A percentile compares a stretch with the other conserved stretches of the same genome.
Conservation (phyloP, 2,888 invertebrate species). For the Drosophila anomalata region DNA sequence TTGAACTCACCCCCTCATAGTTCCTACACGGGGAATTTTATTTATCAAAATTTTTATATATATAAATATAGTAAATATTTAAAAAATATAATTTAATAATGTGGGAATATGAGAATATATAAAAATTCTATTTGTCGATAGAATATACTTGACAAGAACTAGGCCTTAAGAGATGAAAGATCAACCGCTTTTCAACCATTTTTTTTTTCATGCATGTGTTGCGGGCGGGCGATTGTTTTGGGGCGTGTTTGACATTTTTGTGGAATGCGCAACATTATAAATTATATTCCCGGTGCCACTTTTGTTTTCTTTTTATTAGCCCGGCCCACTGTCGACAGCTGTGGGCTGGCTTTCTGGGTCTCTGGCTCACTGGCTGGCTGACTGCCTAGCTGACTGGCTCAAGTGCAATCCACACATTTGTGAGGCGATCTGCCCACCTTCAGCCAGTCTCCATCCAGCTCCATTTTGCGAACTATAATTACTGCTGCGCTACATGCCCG, state of each 20-base stretch:
- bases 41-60: no score
- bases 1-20: constrained; percentile 62
- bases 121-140: no score
- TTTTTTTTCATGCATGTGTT: neutral
- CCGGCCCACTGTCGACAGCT: constrained; percentile 50
- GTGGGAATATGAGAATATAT: neutral
- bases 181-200: neutral
- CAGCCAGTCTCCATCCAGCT: constrained; percentile 45
- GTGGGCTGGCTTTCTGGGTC: constrained; percentile 55
- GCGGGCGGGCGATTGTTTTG: constrained; percentile 39
- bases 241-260: constrained; percentile 75
- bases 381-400: constrained; percentile 44
- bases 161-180: no score
- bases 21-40: neutral
- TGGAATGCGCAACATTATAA: constrained; percentile 70
- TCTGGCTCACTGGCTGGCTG: constrained; percentile 7
- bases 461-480: constrained; percentile 64
- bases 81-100: neutral
- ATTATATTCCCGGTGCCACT: constrained; percentile 77
- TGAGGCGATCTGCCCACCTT: constrained; percentile 52
- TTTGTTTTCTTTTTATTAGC: constrained; percentile 57
- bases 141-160: no score
- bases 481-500: constrained; percentile 22
- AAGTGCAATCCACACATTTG: constrained; percentile 74
- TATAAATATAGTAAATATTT: neutral